These are phyloP conservation scores for Anoplius nigerrimus DNA, from an alignment of 2,888 invertebrate species.

Conservation along the genomic window DNA sequence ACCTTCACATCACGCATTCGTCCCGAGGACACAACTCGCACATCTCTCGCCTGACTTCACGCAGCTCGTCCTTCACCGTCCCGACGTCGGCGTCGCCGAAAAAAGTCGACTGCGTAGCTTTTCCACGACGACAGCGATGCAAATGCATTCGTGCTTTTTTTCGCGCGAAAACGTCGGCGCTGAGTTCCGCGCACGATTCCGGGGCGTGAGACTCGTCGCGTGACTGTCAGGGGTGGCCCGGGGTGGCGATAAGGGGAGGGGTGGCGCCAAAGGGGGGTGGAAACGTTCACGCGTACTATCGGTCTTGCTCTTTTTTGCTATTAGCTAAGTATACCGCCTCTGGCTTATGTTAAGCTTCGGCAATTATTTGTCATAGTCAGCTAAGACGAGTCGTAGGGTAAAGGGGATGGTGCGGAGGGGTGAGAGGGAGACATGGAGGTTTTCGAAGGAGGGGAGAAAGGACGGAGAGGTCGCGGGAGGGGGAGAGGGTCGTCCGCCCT, in stretches of 20 bases:
- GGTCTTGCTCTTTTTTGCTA: constrained; percentile 57
- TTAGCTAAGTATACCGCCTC: constrained; percentile 72
- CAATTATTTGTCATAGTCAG: constrained; percentile 72
- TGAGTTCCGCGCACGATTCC: constrained; percentile 1
- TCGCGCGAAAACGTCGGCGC: not conserved
- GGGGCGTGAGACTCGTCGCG: not conserved
- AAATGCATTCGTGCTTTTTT: constrained; percentile 19
- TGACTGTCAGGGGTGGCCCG: constrained; percentile 42
- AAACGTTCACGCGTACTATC: constrained; percentile 8
- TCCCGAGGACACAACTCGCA: not conserved
- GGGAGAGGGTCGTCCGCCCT: constrained; percentile 3
- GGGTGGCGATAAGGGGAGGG: constrained; percentile 9
- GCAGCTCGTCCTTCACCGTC: not conserved
- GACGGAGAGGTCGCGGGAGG: constrained; percentile 6
- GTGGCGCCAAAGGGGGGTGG: constrained; percentile 11
- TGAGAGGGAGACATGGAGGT: not conserved
- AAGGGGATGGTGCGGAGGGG: not conserved
- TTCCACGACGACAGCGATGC: constrained; percentile 6
- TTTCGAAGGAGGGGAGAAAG: constrained; percentile 40
- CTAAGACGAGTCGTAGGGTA: constrained; percentile 47
- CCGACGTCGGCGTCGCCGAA: not conserved
- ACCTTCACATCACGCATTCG: not conserved
- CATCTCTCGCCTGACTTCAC: not conserved
- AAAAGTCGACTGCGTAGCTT: not conserved
- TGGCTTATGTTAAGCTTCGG: constrained; percentile 71